Base-by-base conservation (phyloP, 2,888 invertebrate species). In the Isoperla grammatica region DNA sequence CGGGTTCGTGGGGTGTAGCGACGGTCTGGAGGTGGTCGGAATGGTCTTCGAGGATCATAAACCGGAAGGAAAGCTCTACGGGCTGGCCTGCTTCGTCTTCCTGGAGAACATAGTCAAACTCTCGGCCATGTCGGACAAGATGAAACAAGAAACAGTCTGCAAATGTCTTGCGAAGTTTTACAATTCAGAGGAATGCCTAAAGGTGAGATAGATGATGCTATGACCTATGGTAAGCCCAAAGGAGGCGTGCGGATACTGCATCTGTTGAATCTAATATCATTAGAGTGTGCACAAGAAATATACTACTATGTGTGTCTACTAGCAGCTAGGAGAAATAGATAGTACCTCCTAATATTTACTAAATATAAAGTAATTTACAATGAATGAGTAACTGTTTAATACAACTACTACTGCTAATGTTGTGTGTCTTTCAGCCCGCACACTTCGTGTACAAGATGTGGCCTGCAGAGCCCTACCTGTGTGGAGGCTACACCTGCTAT, bases 401-500 rank as follows among this genome's bases (percentile, higher is more conserved):
- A n/a, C n/a, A n/a, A n/a, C n/a, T n/a, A n/a, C n/a, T n/a, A n/a
- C n/a, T n/a, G n/a, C n/a, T n/a, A n/a, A n/a, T n/a, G n/a, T n/a
- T n/a, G n/a, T n/a, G n/a, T n/a, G n/a, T n/a, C 3, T 29, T 63
- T 9, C 54, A 64, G 64, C 71, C 71, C 4, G 64, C 71, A 1
- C 68, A 68, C 57, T 74, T 72, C 61, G 69, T 71, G 46, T 76
- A 77, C 62, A 71, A 73, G 64, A 68, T 71, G 59, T 76, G 76
- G 76, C 63, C 69, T 3, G 70, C 69, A 20, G 76, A 76, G 61
- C 71, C 70, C 39, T 76, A 72, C 67, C 70, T 71, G 13, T 75
- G 76, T 2, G 77, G 76, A 2, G 75, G 76, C 63, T 76, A 76
- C 65, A 71, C 69, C 8, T 67, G 66, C 60, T 71, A 68, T 65